phyloP scores from a whole-genome alignment of 2,113 vertebrate genomes.

The Butorides virescens region DNA sequence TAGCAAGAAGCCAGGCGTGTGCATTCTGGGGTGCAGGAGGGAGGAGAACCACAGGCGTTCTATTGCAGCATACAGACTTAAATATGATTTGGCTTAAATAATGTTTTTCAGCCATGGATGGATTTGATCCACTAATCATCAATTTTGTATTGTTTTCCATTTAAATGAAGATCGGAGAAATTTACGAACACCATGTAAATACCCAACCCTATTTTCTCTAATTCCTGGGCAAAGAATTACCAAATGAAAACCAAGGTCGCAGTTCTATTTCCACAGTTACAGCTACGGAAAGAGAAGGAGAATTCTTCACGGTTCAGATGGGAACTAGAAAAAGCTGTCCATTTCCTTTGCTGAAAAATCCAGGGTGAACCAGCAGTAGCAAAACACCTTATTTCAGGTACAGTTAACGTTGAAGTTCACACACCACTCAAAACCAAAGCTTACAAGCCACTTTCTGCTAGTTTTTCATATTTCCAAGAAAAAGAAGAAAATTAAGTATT shows the following conservation, averaged over 20 bases:
- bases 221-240: neutral
- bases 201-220: neutral
- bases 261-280: neutral
- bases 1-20: neutral
- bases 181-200: neutral
- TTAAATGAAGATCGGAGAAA: neutral
- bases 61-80: neutral
- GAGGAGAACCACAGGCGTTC: neutral
- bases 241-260: neutral
- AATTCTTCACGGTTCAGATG: neutral
- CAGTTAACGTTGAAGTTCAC: neutral
- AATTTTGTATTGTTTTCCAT: neutral
- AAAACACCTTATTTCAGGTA: neutral
- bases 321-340: neutral
- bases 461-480: neutral
- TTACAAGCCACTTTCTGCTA: neutral
- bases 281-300: neutral
- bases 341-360: neutral
- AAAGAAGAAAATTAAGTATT: neutral
- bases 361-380: neutral
- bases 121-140: neutral
- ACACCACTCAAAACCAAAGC: neutral
- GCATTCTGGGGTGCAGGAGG: neutral
- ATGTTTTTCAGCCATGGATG: neutral
- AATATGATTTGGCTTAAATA: neutral